phyloP scores from a whole-genome alignment of 2,888 invertebrate genomes.

The Ecliptopera silaceata region DNA sequence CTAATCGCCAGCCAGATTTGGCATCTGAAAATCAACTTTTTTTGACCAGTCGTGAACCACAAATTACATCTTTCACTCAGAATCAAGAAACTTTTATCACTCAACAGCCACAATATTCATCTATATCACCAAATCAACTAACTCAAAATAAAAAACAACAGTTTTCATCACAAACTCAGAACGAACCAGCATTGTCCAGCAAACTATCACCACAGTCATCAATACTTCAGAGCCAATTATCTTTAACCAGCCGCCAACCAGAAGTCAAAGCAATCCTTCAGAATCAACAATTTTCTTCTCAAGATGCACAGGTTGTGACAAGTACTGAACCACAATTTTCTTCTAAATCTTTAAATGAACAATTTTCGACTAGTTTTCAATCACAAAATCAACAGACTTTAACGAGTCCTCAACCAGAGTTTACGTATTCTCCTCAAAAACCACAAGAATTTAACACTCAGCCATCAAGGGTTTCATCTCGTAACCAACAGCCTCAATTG shows the following conservation, averaged over 20 bases:
- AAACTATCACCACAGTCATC: background rate
- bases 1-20: background rate
- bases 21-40: background rate
- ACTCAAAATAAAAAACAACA: background rate
- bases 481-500: background rate
- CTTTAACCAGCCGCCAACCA: no score
- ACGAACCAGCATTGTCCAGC: background rate
- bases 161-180: background rate
- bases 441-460: background rate
- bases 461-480: background rate
- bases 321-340: background rate
- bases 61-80: background rate
- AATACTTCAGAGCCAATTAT: conserved; percentile 6
- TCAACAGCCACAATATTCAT: background rate
- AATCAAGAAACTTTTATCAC: background rate
- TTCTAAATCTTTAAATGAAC: conserved; percentile 6
- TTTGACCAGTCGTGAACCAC: background rate
- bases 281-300: background rate
- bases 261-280: background rate
- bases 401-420: background rate
- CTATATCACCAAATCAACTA: conserved; percentile 10
- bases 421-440: background rate
- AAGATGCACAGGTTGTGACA: background rate
- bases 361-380: no score
- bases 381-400: background rate